phyloP scores from a whole-genome alignment of 2,888 invertebrate genomes.

The Boloria euphrosyne region DNA sequence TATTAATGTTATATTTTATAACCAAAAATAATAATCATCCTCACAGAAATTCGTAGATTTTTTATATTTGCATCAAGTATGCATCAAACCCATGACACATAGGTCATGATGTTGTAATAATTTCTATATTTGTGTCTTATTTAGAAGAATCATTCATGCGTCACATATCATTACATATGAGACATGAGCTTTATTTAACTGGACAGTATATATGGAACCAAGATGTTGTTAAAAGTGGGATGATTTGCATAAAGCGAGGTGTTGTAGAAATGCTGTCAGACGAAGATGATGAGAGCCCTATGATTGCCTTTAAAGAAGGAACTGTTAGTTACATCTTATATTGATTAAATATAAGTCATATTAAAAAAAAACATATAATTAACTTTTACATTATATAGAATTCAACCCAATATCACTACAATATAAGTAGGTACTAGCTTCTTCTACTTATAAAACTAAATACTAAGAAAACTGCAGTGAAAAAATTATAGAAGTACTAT shows the following conservation, averaged over 20 bases:
- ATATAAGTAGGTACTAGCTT: too few relatives aligned
- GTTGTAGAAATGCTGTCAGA: constrained; percentile 78
- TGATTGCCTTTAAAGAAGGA: constrained; percentile 76
- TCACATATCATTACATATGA: constrained; percentile 69
- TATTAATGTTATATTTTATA: too few relatives aligned
- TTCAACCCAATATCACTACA: too few relatives aligned
- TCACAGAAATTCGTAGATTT: too few relatives aligned
- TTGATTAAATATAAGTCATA: too few relatives aligned
- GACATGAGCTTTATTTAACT: constrained; percentile 64
- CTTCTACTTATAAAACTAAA: too few relatives aligned
- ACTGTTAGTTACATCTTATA: constrained; percentile 58
- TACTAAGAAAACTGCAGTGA: neutral
- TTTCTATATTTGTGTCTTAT: neutral
- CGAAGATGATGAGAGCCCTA: constrained; percentile 80
- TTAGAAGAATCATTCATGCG: constrained; percentile 72
- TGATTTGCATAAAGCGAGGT: constrained; percentile 74
- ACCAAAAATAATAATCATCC: too few relatives aligned
- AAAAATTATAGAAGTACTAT: neutral
- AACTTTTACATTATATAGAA: too few relatives aligned
- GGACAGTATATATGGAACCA: constrained; percentile 74
- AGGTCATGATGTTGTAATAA: too few relatives aligned
- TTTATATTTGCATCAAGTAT: too few relatives aligned
- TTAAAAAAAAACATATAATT: too few relatives aligned
- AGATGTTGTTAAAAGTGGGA: constrained; percentile 69
- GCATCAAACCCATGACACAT: too few relatives aligned